phyloP scores from a whole-genome alignment of 1,140 invertebrate species.

The Phenacoccus solenopsis region DNA sequence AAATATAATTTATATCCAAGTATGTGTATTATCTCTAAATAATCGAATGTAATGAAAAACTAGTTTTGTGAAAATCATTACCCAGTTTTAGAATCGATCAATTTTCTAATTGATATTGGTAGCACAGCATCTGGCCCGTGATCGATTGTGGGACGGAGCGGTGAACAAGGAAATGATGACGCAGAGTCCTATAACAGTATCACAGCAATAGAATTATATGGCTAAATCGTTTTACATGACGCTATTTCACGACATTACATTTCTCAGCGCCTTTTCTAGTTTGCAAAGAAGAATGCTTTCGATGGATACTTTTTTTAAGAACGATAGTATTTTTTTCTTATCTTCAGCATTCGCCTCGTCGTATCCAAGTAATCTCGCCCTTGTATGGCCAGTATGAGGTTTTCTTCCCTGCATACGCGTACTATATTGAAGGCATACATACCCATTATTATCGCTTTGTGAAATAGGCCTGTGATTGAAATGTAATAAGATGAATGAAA shows the following conservation, averaged over 20 bases:
- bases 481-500: no score
- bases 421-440: neutral
- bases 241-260: no score
- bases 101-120: neutral
- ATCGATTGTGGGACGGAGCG: neutral
- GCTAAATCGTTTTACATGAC: no score
- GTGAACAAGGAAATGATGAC: neutral
- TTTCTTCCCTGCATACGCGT: neutral
- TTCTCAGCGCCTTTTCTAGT: no score
- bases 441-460: conserved; percentile 4
- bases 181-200: no score
- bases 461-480: neutral
- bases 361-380: neutral
- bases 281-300: no score
- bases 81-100: neutral
- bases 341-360: neutral
- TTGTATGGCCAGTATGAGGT: neutral
- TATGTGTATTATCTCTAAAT: no score
- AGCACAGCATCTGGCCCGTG: neutral
- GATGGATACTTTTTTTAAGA: no score
- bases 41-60: no score
- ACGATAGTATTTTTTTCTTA: neutral
- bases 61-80: no score
- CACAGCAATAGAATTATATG: no score
- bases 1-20: no score